phyloP scores from a whole-genome alignment of 2,797 vertebrate genomes.

The Myiotriccus ornatus region DNA sequence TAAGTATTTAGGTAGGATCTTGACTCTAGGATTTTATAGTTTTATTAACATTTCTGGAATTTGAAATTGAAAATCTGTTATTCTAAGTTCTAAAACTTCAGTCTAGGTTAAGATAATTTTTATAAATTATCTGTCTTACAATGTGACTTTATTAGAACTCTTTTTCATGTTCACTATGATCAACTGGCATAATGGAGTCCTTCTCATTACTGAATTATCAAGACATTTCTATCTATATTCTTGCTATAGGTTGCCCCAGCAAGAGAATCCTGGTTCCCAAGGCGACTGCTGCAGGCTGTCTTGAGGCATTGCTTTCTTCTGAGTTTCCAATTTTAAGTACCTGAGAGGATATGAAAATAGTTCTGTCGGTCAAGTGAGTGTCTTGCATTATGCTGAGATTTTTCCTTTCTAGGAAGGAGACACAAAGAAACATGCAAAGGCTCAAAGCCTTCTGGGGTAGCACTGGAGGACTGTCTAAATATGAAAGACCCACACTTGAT shows the following conservation, averaged over 20 bases:
- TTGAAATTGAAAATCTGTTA: not conserved
- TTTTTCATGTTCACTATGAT: not conserved
- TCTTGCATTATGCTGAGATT: not conserved
- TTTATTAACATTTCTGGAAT: not conserved
- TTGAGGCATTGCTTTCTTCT: not conserved
- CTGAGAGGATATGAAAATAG: not conserved
- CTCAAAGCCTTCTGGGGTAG: not conserved
- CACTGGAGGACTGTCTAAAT: accelerated
- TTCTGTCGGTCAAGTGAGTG: not conserved
- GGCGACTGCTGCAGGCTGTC: not conserved
- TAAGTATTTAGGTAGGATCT: not conserved
- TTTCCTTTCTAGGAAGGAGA: not conserved
- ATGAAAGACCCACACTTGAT: not conserved
- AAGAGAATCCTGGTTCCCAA: not conserved
- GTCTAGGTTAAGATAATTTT: not conserved
- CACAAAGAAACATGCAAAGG: not conserved
- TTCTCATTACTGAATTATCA: not conserved
- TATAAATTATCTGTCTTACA: not conserved
- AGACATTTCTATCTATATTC: not conserved
- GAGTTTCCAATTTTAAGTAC: not conserved
- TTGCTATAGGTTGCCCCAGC: not conserved
- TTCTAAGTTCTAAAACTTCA: not conserved
- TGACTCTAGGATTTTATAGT: not conserved
- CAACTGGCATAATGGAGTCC: not conserved
- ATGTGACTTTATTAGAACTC: not conserved